Evolutionary conservation across 1,140 invertebrate genomes (phyloP), one percentile per base, ranked within the genome.

Genomic region (Drosophila nebulosa): DNA sequence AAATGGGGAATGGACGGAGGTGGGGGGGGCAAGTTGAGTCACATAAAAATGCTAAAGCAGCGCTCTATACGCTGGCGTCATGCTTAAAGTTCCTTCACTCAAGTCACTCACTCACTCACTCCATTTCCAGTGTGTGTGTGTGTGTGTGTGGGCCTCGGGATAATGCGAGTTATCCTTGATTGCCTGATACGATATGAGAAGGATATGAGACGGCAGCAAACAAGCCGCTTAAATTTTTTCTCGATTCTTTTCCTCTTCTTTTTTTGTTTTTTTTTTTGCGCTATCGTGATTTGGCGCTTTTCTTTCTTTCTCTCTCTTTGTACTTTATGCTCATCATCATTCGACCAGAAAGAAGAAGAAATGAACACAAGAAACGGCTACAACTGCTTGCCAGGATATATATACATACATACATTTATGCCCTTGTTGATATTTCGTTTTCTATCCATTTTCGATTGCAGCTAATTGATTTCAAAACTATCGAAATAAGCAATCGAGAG

Each of bases 141-240:
- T 21, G 56, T 21, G 60, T 4, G n/a, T 63, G 70, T 60, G 70
- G 51, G 69, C 21, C 42, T 39, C 51, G 56, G 80, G 74, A 78
- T 85, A 85, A 86, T 81, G 74, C 74, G 83, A 74, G 81, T 88
- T 85, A 88, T 88, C 81, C 81, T 85, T 85, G 81, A 85, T 85
- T 85, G 81, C 83, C 78, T 78, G 77, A 63, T 53, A 69, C 74
- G 83, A 81, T 88, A 88, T 73, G 68, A 64, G 68, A 64, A 78
- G 30, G 30, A 27, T 46, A 64, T 69, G 55, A 42, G 10, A 16
- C 52, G 64, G 58, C 69, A 50, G 69, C 78, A 80, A 81, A 77
- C 78, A 80, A 70, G 74, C 74, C 63, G 73, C 74, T 78, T 85
- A 68, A 68, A 61, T 60, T 74, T 67, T 59, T 21, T 51, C 46